phyloP scores from a whole-genome alignment of 2,888 invertebrate species.

The Minunthozetes semirufus region DNA sequence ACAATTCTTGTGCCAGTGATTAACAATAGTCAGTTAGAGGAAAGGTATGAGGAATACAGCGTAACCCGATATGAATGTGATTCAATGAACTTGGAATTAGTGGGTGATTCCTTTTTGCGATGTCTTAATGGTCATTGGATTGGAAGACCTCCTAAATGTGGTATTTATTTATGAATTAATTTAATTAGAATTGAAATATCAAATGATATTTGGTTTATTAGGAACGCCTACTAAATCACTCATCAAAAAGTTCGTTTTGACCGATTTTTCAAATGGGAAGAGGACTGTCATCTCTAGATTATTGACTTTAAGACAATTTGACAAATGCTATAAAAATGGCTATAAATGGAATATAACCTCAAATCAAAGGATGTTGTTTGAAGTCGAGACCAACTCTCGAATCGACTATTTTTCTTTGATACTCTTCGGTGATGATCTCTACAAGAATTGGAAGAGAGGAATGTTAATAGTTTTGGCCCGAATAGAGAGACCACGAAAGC shows the following conservation, averaged over 20 bases:
- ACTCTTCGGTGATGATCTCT: background rate
- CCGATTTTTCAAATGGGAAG: background rate
- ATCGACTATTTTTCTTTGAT: conserved; percentile 5
- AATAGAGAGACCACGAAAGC: background rate
- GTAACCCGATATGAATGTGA: background rate
- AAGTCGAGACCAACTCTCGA: background rate
- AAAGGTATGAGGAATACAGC: background rate
- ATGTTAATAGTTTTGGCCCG: background rate
- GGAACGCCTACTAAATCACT: background rate
- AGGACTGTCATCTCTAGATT: background rate
- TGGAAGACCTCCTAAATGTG: background rate
- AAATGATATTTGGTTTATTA: background rate
- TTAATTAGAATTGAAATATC: too few species aligned
- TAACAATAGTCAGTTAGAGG: background rate
- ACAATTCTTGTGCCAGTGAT: background rate
- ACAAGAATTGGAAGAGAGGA: background rate
- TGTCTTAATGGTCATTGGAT: conserved; percentile 8
- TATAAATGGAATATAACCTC: background rate
- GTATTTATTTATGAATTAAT: background rate
- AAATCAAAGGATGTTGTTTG: background rate
- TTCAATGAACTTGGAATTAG: background rate
- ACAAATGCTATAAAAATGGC: background rate
- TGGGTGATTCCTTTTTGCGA: background rate
- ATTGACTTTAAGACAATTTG: background rate
- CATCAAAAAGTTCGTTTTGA: background rate